Conservation (phyloP, 2,888 invertebrate genomes). For the Suillia variegata region DNA sequence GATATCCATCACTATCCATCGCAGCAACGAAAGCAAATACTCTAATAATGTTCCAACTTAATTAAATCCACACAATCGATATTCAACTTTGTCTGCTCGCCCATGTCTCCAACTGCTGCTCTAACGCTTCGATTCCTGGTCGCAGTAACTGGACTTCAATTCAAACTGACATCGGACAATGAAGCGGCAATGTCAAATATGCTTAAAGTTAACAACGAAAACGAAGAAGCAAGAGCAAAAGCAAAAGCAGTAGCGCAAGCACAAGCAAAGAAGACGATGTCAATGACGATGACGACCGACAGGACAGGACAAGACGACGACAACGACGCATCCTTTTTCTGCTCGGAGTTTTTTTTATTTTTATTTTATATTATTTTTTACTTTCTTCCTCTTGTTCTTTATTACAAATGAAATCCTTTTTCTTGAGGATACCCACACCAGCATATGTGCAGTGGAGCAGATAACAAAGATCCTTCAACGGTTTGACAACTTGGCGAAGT, state of each 20-base stretch:
- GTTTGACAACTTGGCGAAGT: slow-evolving; percentile 43
- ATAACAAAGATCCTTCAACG: slow-evolving; percentile 57
- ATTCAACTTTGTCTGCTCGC: slow-evolving; percentile 15
- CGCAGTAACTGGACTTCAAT: not conserved
- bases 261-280: slow-evolving; percentile 15
- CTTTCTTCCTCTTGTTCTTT: slow-evolving; percentile 43
- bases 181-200: slow-evolving; percentile 23
- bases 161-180: slow-evolving; percentile 14
- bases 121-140: not conserved
- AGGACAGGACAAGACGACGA: too few relatives aligned
- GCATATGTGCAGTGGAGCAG: slow-evolving; percentile 49
- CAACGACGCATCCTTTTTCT: slow-evolving; percentile 24
- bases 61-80: slow-evolving; percentile 27
- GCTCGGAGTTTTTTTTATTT: slow-evolving; percentile 30
- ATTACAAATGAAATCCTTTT: slow-evolving; percentile 41
- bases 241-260: too few relatives aligned
- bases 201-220: slow-evolving; percentile 27
- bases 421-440: slow-evolving; percentile 4
- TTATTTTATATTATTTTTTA: slow-evolving; percentile 45
- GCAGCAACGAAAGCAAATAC: not conserved
- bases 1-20: too few relatives aligned
- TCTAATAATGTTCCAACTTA: slow-evolving; percentile 13
- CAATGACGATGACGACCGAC: slow-evolving; percentile 39
- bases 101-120: slow-evolving; percentile 4
- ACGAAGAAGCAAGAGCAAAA: too few relatives aligned